A percentile compares a stretch with the other conserved stretches of the same genome.
These are phyloP conservation scores for Heliconius charithonia DNA, from an alignment of 2,888 invertebrate genomes.

Conservation along the genomic window DNA sequence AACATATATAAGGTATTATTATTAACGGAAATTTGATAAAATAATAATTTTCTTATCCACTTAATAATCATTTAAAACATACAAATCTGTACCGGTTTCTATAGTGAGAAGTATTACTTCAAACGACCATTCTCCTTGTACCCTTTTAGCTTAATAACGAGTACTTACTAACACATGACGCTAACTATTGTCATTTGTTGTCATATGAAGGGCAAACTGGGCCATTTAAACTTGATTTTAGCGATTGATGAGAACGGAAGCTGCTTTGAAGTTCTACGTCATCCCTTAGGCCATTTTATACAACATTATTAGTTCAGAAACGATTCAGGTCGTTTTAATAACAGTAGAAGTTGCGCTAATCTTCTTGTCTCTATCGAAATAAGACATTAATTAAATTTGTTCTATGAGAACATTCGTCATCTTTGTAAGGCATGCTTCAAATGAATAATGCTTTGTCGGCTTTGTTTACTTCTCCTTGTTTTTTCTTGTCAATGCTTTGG, in stretches of 20 bases:
- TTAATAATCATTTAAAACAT: not conserved
- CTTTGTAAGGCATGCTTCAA: not conserved
- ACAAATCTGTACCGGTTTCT: too few relatives aligned
- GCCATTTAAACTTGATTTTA: constrained; percentile 14
- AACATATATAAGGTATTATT: not conserved
- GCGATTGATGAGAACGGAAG: constrained; percentile 24
- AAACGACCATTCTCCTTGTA: not conserved
- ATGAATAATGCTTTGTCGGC: not conserved
- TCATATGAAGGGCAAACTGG: constrained; percentile 13
- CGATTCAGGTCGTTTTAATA: not conserved
- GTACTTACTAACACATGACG: constrained; percentile 7
- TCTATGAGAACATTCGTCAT: not conserved
- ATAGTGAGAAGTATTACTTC: too few relatives aligned
- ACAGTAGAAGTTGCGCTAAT: not conserved
- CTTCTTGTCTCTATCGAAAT: not conserved
- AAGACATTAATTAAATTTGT: not conserved
- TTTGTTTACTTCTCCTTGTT: too few relatives aligned
- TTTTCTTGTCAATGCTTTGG: too few relatives aligned
- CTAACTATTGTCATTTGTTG: constrained; percentile 2
- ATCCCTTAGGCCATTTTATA: not conserved
- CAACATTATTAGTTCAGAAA: not conserved
- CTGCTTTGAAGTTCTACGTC: constrained; percentile 21
- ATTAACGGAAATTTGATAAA: not conserved
- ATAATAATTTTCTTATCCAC: not conserved
- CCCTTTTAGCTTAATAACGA: not conserved